phyloP scores from a whole-genome alignment of 2,797 vertebrate species.

The Protosalanx chinensis region DNA sequence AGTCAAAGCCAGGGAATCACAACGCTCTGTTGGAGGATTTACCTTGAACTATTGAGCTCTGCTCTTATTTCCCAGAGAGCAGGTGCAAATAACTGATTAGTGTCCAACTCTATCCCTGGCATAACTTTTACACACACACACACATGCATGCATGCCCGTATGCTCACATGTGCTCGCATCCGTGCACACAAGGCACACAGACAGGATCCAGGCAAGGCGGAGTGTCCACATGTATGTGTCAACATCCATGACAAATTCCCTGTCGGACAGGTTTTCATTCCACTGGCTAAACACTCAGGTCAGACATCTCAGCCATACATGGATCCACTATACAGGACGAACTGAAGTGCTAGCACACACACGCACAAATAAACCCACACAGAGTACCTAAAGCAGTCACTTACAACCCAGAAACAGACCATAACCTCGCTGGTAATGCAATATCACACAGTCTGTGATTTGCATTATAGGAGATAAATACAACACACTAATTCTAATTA shows the following conservation, averaged over 20 bases:
- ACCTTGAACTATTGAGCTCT: conserved; percentile 24
- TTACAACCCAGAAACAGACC: too few relatives aligned
- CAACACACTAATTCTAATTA: background rate
- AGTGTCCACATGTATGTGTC: conserved; percentile 50
- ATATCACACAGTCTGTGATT: too few relatives aligned
- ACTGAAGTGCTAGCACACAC: background rate
- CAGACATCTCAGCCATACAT: conserved; percentile 2
- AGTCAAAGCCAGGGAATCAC: conserved; percentile 9
- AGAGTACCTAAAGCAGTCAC: too few relatives aligned
- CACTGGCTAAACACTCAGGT: conserved; percentile 44
- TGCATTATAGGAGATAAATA: background rate
- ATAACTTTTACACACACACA: conserved; percentile 13
- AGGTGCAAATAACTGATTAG: conserved; percentile 15
- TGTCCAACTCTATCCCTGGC: conserved; percentile 19
- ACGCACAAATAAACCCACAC: background rate
- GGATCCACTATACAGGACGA: background rate
- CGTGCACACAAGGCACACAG: background rate
- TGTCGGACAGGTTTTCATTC: conserved; percentile 56
- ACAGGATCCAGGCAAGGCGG: conserved; percentile 40
- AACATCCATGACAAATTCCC: conserved; percentile 58
- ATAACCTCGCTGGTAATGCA: too few relatives aligned
- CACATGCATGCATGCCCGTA: conserved; percentile 25
- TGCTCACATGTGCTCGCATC: background rate
- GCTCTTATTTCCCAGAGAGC: conserved; percentile 43
- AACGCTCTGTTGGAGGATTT: conserved; percentile 25